These are phyloP conservation scores for Hofmannophila pseudospretella DNA, from an alignment of 2,888 invertebrate genomes.

Conservation along the genomic window DNA sequence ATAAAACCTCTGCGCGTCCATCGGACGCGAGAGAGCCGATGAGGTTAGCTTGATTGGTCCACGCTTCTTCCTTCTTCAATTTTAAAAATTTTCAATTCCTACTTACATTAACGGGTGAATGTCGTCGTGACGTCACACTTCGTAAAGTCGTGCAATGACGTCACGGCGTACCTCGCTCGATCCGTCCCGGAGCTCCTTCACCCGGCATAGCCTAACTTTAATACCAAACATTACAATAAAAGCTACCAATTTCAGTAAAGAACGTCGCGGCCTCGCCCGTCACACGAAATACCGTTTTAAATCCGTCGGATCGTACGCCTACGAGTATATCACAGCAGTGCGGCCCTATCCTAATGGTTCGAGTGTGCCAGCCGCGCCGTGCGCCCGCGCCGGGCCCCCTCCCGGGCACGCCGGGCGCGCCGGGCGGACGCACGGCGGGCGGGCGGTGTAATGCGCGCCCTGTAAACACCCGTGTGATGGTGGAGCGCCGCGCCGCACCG, in stretches of 20 bases:
- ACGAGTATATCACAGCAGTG: constrained; percentile 67
- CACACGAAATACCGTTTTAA: constrained; percentile 23
- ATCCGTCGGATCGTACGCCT: constrained; percentile 43
- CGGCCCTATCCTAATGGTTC: constrained; percentile 59
- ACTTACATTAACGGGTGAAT: neutral
- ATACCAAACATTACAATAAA: constrained; percentile 12
- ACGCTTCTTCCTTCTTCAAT: neutral
- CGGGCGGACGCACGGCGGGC: constrained; percentile 21
- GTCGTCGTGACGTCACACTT: neutral
- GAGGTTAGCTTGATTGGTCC: too few relatives aligned
- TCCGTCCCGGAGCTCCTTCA: too few relatives aligned
- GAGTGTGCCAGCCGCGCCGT: constrained; percentile 32
- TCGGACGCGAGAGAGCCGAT: too few relatives aligned
- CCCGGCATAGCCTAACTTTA: constrained; percentile 1
- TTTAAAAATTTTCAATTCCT: neutral
- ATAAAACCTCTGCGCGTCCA: too few relatives aligned
- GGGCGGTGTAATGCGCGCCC: constrained; percentile 38
- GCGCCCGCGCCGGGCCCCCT: neutral
- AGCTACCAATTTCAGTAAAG: constrained; percentile 21
- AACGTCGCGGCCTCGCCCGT: constrained; percentile 20
- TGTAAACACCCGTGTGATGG: constrained; percentile 58
- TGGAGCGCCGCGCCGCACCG: constrained; percentile 3
- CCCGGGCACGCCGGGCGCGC: constrained; percentile 4
- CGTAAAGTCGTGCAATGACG: too few relatives aligned
- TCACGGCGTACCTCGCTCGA: too few relatives aligned